Percentiles rank a stretch among this genome's conserved stretches.
Conservation (phyloP, 2,113 vertebrate species). For the Cyphomyrus discorhynchus region DNA sequence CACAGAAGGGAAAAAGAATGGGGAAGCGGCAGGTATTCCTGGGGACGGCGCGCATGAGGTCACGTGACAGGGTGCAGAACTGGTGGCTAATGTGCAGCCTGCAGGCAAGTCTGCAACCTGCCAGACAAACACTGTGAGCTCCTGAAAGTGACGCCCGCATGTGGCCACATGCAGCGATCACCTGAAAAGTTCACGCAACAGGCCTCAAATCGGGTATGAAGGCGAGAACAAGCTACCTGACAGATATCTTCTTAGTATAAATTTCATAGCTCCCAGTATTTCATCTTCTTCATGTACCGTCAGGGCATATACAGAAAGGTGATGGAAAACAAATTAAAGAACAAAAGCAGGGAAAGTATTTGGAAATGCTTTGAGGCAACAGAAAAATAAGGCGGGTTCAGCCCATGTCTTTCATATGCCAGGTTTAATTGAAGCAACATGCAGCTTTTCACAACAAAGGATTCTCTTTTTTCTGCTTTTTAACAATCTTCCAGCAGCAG, state of each 20-base stretch:
- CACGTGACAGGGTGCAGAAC: background rate
- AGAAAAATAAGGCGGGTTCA: background rate
- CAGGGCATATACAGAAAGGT: background rate
- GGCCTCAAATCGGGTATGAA: background rate
- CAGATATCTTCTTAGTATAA: background rate
- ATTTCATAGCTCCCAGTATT: background rate
- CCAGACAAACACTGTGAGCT: background rate
- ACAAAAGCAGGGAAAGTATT: background rate
- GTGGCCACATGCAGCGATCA: background rate
- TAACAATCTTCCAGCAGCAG: slow-evolving; percentile 15
- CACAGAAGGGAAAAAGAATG: background rate
- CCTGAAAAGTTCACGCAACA: background rate
- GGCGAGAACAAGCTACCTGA: background rate
- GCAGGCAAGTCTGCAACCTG: background rate
- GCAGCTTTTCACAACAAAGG: slow-evolving; percentile 15
- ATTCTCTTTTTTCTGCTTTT: background rate
- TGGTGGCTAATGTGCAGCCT: background rate
- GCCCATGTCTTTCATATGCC: slow-evolving; percentile 28
- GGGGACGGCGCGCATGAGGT: background rate
- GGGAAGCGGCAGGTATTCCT: background rate
- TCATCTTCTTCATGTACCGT: background rate
- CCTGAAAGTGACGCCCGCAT: background rate
- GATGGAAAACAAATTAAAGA: background rate
- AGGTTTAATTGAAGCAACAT: slow-evolving; percentile 37
- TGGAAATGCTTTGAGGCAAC: slow-evolving; percentile 23